These are phyloP conservation scores for Alfaro cultratus DNA, from an alignment of 2,797 vertebrate genomes.

Conservation along the genomic window DNA sequence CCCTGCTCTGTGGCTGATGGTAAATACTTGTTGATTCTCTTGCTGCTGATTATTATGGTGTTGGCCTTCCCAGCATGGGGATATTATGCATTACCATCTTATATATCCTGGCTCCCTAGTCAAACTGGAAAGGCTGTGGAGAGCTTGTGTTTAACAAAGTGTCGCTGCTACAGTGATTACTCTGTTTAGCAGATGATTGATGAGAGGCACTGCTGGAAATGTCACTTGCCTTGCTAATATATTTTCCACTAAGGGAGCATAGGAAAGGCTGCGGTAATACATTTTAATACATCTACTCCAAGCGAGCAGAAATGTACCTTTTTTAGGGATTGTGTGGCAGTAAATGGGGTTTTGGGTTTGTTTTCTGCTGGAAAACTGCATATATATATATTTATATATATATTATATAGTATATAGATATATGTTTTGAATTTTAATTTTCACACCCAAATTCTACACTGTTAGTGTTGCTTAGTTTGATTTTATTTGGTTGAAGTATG, in stretches of 20 bases:
- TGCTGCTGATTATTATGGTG: slow-evolving; percentile 30
- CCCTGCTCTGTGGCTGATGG: slow-evolving; percentile 10
- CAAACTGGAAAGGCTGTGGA: slow-evolving; percentile 58
- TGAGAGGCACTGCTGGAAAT: slow-evolving; percentile 77
- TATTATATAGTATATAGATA: slow-evolving; percentile 8
- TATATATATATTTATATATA: too few species aligned
- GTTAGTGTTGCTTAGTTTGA: slow-evolving; percentile 28
- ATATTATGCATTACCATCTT: slow-evolving; percentile 53
- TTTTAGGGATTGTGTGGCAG: neutral
- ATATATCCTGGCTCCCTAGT: slow-evolving; percentile 54
- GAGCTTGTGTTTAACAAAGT: slow-evolving; percentile 76
- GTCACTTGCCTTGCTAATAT: slow-evolving; percentile 76
- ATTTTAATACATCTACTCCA: slow-evolving; percentile 65
- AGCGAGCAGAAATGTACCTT: slow-evolving; percentile 49
- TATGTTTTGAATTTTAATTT: slow-evolving; percentile 14
- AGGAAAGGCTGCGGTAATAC: slow-evolving; percentile 66
- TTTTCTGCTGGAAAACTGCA: neutral
- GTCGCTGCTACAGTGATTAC: slow-evolving; percentile 77
- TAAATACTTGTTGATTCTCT: slow-evolving; percentile 32
- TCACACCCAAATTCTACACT: slow-evolving; percentile 28
- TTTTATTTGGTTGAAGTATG: slow-evolving; percentile 48
- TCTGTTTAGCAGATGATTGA: slow-evolving; percentile 81
- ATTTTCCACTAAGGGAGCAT: slow-evolving; percentile 72
- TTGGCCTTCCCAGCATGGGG: slow-evolving; percentile 34
- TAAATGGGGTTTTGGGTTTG: slow-evolving; percentile 23